These are phyloP conservation scores for Nyctibius bracteatus DNA, from an alignment of 2,113 vertebrate species.

Conservation along the genomic window DNA sequence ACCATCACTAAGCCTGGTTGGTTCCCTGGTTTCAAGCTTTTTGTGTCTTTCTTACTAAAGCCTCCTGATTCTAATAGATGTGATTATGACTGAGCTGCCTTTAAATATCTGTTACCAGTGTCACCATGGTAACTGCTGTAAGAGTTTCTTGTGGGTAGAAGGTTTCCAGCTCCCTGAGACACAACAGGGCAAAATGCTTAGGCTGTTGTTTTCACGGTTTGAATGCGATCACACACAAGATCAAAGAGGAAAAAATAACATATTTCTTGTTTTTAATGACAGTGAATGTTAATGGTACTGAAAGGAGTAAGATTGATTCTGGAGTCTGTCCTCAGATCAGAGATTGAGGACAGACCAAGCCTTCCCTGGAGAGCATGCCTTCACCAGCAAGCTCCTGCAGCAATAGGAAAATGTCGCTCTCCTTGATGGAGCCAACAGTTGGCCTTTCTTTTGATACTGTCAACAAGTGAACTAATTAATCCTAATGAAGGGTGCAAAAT, in stretches of 20 bases:
- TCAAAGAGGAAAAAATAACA: neutral
- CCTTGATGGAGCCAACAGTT: neutral
- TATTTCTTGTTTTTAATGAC: neutral
- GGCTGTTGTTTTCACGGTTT: neutral
- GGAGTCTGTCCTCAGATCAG: neutral
- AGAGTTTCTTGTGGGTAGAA: constrained; percentile 9
- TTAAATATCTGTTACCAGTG: constrained; percentile 44
- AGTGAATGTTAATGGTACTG: neutral
- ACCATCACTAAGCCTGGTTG: neutral
- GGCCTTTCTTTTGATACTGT: neutral
- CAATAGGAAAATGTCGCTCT: neutral
- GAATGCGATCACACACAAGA: neutral
- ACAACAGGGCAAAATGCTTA: constrained; percentile 1
- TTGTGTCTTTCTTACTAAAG: neutral
- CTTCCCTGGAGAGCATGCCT: neutral
- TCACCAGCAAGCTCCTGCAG: neutral
- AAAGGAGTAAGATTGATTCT: neutral
- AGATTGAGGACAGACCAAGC: neutral
- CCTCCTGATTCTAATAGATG: neutral
- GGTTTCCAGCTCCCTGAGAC: neutral
- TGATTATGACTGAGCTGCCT: constrained; percentile 52
- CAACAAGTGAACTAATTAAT: neutral
- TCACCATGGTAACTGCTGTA: constrained; percentile 65
- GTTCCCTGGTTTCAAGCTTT: neutral
- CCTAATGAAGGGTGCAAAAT: neutral